Evolutionary conservation across 2,113 vertebrate species (phyloP).

Genomic region (Antechinus flavipes): DNA sequence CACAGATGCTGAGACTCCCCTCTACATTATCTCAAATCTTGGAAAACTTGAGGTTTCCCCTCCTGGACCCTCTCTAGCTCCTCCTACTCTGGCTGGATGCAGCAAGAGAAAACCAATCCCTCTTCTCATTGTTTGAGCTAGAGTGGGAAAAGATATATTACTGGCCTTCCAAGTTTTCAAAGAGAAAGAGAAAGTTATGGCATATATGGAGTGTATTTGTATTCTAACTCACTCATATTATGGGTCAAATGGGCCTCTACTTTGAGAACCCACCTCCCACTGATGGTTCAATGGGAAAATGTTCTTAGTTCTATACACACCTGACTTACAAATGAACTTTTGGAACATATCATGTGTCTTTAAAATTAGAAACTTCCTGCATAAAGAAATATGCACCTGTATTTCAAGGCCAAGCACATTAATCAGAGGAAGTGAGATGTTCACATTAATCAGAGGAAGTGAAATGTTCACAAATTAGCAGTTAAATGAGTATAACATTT

Average conservation of each 20-base stretch:
- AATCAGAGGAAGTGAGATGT: neutral
- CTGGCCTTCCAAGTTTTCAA: slow-evolving; percentile 42
- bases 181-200: slow-evolving; percentile 24
- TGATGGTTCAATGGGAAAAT: neutral
- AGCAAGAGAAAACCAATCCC: neutral
- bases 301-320: slow-evolving; percentile 47
- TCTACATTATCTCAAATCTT: neutral
- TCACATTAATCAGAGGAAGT: neutral
- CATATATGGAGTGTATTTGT: neutral
- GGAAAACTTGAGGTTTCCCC: neutral
- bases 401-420: neutral
- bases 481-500: neutral
- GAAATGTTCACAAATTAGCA: neutral
- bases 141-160: neutral
- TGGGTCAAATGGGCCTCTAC: neutral
- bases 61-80: neutral
- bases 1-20: neutral
- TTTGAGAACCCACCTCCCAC: slow-evolving; percentile 2
- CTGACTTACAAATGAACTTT: slow-evolving; percentile 25
- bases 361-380: neutral
- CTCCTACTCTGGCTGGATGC: neutral
- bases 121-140: neutral
- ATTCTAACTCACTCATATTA: neutral
- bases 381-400: neutral
- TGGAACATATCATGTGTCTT: slow-evolving; percentile 23